Percentiles rank a stretch among this genome's conserved stretches.
Conservation (phyloP, 2,888 invertebrate species). For the Torymus aiolomorphi region DNA sequence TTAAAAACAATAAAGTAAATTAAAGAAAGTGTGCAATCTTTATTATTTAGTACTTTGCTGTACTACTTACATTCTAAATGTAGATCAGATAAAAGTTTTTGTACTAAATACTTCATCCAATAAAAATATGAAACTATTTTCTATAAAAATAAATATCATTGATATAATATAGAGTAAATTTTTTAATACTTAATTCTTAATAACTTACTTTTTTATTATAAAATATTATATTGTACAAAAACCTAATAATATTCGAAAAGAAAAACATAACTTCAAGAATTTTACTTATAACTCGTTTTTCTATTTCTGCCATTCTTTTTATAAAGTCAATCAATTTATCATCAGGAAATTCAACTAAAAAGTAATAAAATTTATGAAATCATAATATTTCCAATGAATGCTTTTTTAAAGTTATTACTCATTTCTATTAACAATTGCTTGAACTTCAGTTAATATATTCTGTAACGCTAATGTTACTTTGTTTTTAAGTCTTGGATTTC, state of each 20-base stretch:
- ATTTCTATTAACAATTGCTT: constrained; percentile 91
- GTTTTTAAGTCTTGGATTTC: constrained; percentile 91
- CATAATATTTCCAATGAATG: constrained; percentile 24
- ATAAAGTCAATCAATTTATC: constrained; percentile 86
- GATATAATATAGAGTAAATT: too few relatives aligned
- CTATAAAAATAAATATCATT: too few relatives aligned
- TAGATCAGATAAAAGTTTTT: too few relatives aligned
- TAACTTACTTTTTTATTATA: constrained; percentile 41
- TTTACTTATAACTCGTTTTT: constrained; percentile 87
- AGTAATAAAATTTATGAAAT: constrained; percentile 55
- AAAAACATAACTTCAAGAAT: constrained; percentile 20
- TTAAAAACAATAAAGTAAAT: too few relatives aligned
- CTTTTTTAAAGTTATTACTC: constrained; percentile 62
- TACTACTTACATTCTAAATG: too few relatives aligned
- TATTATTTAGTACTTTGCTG: too few relatives aligned
- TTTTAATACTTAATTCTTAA: constrained; percentile 20
- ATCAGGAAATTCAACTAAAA: constrained; percentile 91
- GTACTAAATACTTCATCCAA: not conserved
- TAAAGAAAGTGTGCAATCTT: too few relatives aligned
- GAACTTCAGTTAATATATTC: constrained; percentile 95
- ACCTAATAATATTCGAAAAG: constrained; percentile 2
- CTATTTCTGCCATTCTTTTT: constrained; percentile 92
- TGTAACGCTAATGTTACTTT: constrained; percentile 91
- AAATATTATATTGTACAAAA: constrained; percentile 21
- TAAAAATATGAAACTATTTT: not conserved